phyloP scores from a whole-genome alignment of 1,140 invertebrate genomes.

The Bombyx mandarina region DNA sequence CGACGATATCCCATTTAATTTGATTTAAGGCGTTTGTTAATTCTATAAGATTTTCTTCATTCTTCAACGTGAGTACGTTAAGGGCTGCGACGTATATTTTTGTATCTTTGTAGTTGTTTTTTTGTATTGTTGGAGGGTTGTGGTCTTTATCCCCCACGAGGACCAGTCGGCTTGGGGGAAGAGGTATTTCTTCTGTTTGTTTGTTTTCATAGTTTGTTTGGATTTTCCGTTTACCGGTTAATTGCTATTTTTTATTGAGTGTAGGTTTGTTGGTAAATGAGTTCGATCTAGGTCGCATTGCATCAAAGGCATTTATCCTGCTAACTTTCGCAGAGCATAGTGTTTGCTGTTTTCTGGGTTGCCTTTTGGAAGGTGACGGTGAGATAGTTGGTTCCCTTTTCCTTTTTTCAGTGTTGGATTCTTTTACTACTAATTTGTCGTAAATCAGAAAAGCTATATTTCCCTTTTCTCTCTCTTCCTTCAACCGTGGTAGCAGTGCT shows the following conservation, averaged over 20 bases:
- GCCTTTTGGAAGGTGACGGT: constrained; percentile 4
- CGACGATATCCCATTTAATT: constrained; percentile 19
- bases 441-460: constrained; percentile 16
- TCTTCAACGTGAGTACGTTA: no score
- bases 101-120: no score
- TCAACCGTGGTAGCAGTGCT: constrained; percentile 7
- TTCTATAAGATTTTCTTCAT: no score
- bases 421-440: constrained; percentile 26
- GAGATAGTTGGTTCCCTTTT: constrained; percentile 25
- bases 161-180: no score
- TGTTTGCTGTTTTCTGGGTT: constrained; percentile 22
- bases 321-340: not conserved
- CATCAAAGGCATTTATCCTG: constrained; percentile 24
- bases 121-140: no score
- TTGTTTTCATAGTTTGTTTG: constrained; percentile 7
- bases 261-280: constrained; percentile 14
- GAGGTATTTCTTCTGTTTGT: constrained; percentile 8
- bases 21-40: no score
- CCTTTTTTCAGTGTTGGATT: constrained; percentile 19
- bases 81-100: no score
- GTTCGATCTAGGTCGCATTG: constrained; percentile 19
- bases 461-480: constrained; percentile 18
- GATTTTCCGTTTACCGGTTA: no score
- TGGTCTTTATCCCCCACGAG: no score
- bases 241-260: constrained; percentile 12